These are phyloP conservation scores for Torymus aiolomorphi DNA, from an alignment of 2,888 invertebrate genomes.

Conservation along the genomic window DNA sequence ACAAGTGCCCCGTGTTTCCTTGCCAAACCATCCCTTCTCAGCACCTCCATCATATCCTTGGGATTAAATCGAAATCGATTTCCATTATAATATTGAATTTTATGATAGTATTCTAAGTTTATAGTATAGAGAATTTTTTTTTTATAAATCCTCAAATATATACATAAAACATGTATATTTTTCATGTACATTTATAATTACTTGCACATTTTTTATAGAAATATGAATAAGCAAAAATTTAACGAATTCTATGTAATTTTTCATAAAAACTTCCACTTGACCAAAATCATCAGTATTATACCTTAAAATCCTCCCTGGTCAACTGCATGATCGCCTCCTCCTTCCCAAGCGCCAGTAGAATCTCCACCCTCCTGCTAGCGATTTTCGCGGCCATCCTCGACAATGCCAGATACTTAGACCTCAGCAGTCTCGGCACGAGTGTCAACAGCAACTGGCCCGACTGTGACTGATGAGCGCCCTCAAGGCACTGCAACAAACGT, in stretches of 20 bases:
- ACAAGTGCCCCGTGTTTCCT: constrained; percentile 79
- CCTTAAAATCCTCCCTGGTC: constrained; percentile 81
- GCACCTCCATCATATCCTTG: constrained; percentile 80
- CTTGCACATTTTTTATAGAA: no score
- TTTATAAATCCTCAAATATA: no score
- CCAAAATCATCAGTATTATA: neutral
- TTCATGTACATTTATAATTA: no score
- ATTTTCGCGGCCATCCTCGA: constrained; percentile 84
- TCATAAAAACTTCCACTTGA: neutral
- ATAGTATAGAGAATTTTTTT: no score
- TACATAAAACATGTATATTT: no score
- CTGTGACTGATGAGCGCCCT: constrained; percentile 83
- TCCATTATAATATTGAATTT: no score
- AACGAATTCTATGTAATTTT: neutral
- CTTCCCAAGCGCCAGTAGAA: constrained; percentile 80
- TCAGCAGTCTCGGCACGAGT: constrained; percentile 81
- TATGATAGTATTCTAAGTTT: no score
- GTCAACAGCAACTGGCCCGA: constrained; percentile 83
- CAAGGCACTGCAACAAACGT: constrained; percentile 83
- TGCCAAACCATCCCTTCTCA: constrained; percentile 79
- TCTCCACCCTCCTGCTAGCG: constrained; percentile 83
- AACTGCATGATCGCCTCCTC: constrained; percentile 82
- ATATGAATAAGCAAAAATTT: neutral
- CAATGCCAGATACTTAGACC: constrained; percentile 82
- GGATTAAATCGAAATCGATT: neutral